These are phyloP conservation scores for Sus scrofa DNA, from an alignment of 2,113 vertebrate genomes.

Conservation along the genomic window DNA sequence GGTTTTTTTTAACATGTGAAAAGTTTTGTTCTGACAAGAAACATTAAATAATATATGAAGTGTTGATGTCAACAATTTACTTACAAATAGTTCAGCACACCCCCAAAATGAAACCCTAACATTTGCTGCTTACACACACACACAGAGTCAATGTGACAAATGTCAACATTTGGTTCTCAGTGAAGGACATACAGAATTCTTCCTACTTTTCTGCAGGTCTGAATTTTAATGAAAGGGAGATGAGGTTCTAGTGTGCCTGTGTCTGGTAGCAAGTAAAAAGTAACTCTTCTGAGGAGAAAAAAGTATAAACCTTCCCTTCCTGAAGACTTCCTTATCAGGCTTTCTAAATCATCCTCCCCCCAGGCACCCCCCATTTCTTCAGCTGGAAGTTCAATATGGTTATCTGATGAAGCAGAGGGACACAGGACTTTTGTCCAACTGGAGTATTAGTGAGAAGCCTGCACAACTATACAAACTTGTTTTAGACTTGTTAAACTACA, in stretches of 20 bases:
- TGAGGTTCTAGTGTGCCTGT: not conserved
- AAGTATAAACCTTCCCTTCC: not conserved
- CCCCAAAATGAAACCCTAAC: not conserved
- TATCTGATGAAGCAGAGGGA: not conserved
- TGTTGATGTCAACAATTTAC: not conserved
- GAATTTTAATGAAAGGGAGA: not conserved
- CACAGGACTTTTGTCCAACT: not conserved
- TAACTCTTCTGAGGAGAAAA: not conserved
- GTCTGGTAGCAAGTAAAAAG: not conserved
- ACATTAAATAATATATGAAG: not conserved
- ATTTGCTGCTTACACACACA: too few relatives aligned
- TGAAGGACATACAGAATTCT: not conserved
- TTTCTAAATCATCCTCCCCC: not conserved
- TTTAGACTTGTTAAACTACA: not conserved
- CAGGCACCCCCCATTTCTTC: not conserved
- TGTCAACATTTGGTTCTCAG: not conserved
- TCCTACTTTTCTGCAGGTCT: not conserved
- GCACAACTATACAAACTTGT: not conserved
- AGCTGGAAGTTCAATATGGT: not conserved
- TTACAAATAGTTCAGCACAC: not conserved
- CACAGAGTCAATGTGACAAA: not conserved
- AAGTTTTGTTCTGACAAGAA: not conserved
- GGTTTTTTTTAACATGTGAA: not conserved
- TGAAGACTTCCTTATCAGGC: not conserved
- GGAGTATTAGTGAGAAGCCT: not conserved